These are phyloP conservation scores for Mycogona germanica DNA, from an alignment of 2,888 invertebrate species.

Conservation along the genomic window DNA sequence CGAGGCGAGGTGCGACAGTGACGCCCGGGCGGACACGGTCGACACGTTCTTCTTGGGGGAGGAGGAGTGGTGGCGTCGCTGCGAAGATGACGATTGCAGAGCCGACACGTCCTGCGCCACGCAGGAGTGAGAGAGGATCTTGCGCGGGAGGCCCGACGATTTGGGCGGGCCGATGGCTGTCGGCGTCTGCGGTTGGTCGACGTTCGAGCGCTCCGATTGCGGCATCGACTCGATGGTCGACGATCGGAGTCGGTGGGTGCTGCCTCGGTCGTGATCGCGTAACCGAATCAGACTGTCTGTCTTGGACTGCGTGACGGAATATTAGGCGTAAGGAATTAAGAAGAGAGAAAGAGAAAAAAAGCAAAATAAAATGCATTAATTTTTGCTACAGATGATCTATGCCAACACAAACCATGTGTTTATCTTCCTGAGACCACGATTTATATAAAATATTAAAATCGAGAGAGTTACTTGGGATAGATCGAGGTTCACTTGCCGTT, in stretches of 20 bases:
- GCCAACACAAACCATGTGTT: no score
- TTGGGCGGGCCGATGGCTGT: background rate
- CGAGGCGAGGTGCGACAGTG: background rate
- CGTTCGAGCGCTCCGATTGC: background rate
- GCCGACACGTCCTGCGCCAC: background rate
- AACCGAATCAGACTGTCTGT: conserved; percentile 18
- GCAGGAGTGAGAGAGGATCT: background rate
- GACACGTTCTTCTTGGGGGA: background rate
- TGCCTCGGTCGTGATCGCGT: conserved; percentile 4
- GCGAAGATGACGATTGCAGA: no score
- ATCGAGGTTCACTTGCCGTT: no score
- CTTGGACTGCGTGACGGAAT: conserved; percentile 16
- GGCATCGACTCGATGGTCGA: conserved; percentile 9
- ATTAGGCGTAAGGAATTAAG: background rate
- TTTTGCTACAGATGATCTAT: no score
- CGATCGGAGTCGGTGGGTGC: conserved; percentile 5
- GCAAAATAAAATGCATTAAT: conserved; percentile 3
- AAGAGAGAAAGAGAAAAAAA: conserved; percentile 7
- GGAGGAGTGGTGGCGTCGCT: background rate
- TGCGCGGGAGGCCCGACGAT: conserved; percentile 14
- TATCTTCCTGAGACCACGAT: no score
- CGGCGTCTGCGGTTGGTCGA: background rate
- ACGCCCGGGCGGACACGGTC: background rate
- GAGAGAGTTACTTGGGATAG: no score
- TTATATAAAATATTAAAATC: no score